Conservation (phyloP, 1,140 invertebrate species). For the Calliopsis andreniformis region DNA sequence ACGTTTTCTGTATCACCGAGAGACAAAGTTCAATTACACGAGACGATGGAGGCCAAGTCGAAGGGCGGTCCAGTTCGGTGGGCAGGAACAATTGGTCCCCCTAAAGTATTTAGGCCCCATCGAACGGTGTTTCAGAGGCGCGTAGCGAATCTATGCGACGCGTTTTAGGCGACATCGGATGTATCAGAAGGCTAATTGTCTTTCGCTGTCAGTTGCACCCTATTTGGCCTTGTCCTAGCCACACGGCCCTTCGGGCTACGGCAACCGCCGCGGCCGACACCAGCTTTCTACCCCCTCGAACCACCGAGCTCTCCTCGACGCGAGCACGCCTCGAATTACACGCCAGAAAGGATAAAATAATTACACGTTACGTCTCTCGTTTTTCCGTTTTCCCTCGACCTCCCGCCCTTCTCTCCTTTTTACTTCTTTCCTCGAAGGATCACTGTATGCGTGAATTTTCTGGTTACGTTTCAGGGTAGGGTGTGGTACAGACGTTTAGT, state of each 20-base stretch:
- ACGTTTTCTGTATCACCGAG: neutral
- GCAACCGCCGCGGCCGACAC: conserved; percentile 34
- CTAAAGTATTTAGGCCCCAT: neutral
- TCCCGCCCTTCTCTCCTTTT: neutral
- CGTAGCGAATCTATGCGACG: conserved; percentile 44
- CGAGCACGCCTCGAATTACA: conserved; percentile 70
- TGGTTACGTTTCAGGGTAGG: neutral
- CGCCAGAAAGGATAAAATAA: conserved; percentile 75
- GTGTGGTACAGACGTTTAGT: conserved; percentile 11
- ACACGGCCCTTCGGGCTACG: conserved; percentile 70
- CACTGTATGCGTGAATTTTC: conserved; percentile 1
- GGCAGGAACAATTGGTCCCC: conserved; percentile 34
- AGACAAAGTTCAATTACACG: conserved; percentile 47
- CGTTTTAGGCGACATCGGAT: conserved; percentile 61
- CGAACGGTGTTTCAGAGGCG: conserved; percentile 34
- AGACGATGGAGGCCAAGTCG: neutral
- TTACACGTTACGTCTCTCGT: conserved; percentile 61
- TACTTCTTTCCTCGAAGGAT: neutral
- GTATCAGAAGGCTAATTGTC: conserved; percentile 77
- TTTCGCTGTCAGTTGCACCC: conserved; percentile 76
- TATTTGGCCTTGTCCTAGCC: conserved; percentile 70
- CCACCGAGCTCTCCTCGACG: conserved; percentile 33
- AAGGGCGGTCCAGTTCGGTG: conserved; percentile 8
- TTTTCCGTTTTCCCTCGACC: neutral
- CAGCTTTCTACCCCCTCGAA: conserved; percentile 4